Evolutionary conservation across 2,797 vertebrate genomes (phyloP), one percentile per base, ranked within the genome.

Genomic region (Danionella dracula): DNA sequence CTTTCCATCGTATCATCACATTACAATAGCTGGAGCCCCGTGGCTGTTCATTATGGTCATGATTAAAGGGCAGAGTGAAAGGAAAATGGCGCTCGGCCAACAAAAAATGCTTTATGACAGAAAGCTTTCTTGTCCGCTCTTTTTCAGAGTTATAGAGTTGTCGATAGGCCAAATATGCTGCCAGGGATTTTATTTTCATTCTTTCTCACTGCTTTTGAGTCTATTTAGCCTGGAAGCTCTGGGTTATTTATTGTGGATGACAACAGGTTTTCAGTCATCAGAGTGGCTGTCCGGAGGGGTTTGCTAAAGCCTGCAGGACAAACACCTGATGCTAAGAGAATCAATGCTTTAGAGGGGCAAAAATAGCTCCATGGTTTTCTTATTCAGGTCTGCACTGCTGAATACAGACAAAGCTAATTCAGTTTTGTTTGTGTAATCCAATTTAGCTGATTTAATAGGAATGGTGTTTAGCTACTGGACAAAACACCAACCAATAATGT

Each of bases 11-110:
- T 45, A 46, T 66, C 62, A 71, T 66, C 41, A 49, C 71, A 38
- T 73, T 48, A 78, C 74, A 81, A 82, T 78, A 56, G 67, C 75
- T 66, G 32, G 71, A 59, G 75, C 74, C 80, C 72, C 38, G 72
- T 46, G 73, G 81, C 82, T 82, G 83, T 89, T 86, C 84, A 87
- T 88, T 86, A 88, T 78, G 83, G 76, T 77, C 85, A 84, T 85
- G 84, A 86, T 88, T 81, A 79, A 65, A 75, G 70, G 73, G 74
- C 60, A 72, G 77, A 79, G 57, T 88, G 84, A 87, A 84, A 86
- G 83, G 81, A 81, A 84, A 70, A 81, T 86, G 87, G 88, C 84
- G 80, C 75, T 71, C 77, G 79, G 84, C 87, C 86, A 85, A 73
- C 54, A 79, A 72, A n/a, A 78, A 80, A 84, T 72, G 29, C 20